A percentile compares a stretch with the other conserved stretches of the same genome.
These are phyloP conservation scores for Hycleus phaleratus DNA, from an alignment of 1,140 invertebrate genomes.

Conservation along the genomic window DNA sequence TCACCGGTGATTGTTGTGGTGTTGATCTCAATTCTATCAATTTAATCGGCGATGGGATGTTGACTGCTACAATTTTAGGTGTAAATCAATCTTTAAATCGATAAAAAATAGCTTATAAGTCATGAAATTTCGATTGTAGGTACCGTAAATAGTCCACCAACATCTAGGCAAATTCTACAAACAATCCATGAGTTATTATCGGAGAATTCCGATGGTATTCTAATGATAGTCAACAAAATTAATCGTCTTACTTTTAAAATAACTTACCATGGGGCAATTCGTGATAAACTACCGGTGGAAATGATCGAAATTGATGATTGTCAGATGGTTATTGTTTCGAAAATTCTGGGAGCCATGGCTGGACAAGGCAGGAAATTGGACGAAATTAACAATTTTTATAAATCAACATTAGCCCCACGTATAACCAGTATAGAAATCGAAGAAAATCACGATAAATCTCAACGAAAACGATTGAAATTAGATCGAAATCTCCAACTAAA, in stretches of 20 bases:
- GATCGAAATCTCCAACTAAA: neutral
- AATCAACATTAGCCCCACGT: no score
- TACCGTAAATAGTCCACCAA: slow-evolving; percentile 44
- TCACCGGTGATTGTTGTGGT: slow-evolving; percentile 59
- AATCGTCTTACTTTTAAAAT: slow-evolving; percentile 24
- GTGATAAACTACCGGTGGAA: slow-evolving; percentile 33
- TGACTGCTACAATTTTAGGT: slow-evolving; percentile 59
- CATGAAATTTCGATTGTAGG: slow-evolving; percentile 21
- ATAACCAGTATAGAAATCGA: no score
- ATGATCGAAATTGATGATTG: slow-evolving; percentile 30
- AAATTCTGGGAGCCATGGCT: slow-evolving; percentile 62
- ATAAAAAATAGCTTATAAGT: neutral
- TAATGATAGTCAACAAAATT: slow-evolving; percentile 32
- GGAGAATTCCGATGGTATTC: slow-evolving; percentile 31
- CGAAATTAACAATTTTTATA: no score
- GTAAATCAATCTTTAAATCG: neutral
- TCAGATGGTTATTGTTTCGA: slow-evolving; percentile 30
- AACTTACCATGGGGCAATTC: slow-evolving; percentile 20
- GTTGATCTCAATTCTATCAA: slow-evolving; percentile 50
- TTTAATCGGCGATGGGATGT: slow-evolving; percentile 51
- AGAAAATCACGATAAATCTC: no score
- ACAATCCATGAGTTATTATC: slow-evolving; percentile 46
- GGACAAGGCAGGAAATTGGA: slow-evolving; percentile 41
- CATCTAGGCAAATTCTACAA: slow-evolving; percentile 41
- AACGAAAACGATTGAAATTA: no score